Conservation (phyloP, 2,888 invertebrate genomes). For the Xanthostigma xanthostigma region DNA sequence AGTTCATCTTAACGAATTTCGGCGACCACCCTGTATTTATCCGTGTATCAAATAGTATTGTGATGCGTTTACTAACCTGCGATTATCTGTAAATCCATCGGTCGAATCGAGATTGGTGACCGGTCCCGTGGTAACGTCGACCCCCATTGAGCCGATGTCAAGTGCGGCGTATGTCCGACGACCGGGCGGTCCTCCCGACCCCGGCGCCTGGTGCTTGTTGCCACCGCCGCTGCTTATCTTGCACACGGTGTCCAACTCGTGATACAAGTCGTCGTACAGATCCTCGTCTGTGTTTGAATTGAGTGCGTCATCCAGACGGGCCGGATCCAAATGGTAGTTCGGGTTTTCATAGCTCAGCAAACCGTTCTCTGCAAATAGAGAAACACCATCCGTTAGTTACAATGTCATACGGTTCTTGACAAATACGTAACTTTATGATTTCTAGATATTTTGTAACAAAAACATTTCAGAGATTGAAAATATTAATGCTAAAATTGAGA, state of each 20-base stretch:
- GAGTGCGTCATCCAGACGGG: conserved; percentile 59
- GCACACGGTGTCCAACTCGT: conserved; percentile 41
- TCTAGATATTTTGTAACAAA: too few relatives aligned
- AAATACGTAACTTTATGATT: too few relatives aligned
- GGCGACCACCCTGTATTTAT: conserved; percentile 3
- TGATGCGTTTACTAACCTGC: conserved; percentile 29
- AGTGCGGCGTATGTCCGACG: conserved; percentile 50
- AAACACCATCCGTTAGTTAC: not conserved
- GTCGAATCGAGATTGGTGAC: conserved; percentile 31
- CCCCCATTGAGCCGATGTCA: conserved; percentile 56
- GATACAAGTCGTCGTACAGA: conserved; percentile 58
- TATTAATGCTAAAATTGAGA: too few relatives aligned
- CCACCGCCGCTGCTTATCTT: conserved; percentile 34
- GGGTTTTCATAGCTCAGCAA: conserved; percentile 83
- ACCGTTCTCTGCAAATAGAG: conserved; percentile 63
- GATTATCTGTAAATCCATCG: conserved; percentile 27
- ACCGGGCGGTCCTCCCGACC: conserved; percentile 37
- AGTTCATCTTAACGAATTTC: conserved; percentile 1
- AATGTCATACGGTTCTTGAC: too few relatives aligned
- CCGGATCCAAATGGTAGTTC: conserved; percentile 72
- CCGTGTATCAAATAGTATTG: not conserved
- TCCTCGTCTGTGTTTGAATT: conserved; percentile 46
- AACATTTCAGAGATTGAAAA: too few relatives aligned
- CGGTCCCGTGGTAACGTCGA: conserved; percentile 45
- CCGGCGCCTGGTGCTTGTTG: conserved; percentile 33